Base-by-base conservation (phyloP, 1,140 invertebrate genomes). In the Chlorops oryzae region DNA sequence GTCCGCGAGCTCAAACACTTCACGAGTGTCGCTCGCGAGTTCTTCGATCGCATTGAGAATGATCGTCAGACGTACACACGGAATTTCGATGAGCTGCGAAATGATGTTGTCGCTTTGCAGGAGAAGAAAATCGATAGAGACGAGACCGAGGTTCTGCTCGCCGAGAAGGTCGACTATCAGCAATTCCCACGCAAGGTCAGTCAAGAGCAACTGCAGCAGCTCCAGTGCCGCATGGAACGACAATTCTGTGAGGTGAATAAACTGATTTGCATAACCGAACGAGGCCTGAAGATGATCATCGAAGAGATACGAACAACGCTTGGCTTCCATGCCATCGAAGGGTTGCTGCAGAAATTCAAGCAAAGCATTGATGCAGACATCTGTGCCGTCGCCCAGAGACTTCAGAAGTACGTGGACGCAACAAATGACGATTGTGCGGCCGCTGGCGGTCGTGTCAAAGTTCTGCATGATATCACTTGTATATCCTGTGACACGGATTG, bases 401-500 rank as follows among this genome's bases (percentile, higher is more conserved):
- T 88, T 13, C 82, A 80, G 51, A 73, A 62, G 40, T 67, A 65
- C 35, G 58, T 70, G 59, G 62, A 70, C 6, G 60, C 64, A 50
- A 70, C 66, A 2, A 66, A 63, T 27, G 70, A 77, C 17, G 83
- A 85, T 18, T 78, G 75, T 3, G 83, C 86, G 51, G 85, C 86
- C 2, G 85, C 84, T 5, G 85, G 82, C 2, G 80, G 83, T 0
- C 84, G 81, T 51, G 74, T 71, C 46, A 82, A 77, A 59, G 58
- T 82, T 3, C 60, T 85, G 10, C 80, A 82, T 55, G 80, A 85
- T 44, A 73, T 86, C 2, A 82, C 84, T 41, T 88, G 85, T 56
- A 78, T 88, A 61, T 85, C 84, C 0, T 88, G 86, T 57, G 83
- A 87, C 54, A 81, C 82, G 15, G 76, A 83, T 18, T 82, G 80